These are phyloP conservation scores for Pristionchus entomophagus DNA, from an alignment of 2,888 invertebrate species.

Conservation along the genomic window DNA sequence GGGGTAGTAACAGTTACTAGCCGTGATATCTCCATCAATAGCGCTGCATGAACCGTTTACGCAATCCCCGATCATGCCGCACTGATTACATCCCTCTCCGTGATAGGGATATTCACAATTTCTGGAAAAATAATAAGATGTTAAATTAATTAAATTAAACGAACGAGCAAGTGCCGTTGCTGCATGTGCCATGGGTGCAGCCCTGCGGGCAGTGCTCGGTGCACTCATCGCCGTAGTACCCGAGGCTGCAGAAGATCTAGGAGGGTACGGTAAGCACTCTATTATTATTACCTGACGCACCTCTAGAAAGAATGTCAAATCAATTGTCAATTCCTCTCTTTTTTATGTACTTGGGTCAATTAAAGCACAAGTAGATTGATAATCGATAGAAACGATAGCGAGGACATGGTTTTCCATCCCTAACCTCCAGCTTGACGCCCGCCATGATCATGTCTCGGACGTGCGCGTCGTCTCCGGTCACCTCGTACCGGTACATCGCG, in stretches of 20 bases:
- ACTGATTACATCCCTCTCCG: neutral
- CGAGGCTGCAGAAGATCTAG: neutral
- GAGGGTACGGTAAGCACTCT: no score
- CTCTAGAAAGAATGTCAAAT: no score
- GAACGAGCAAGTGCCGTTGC: neutral
- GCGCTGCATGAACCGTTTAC: neutral
- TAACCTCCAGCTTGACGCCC: neutral
- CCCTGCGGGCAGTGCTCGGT: neutral
- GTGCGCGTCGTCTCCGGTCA: neutral
- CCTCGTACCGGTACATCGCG: neutral
- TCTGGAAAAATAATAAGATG: neutral
- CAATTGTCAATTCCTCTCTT: no score
- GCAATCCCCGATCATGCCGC: neutral
- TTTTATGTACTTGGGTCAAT: no score
- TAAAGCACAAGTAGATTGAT: no score
- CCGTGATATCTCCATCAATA: no score
- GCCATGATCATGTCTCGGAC: neutral
- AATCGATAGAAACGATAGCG: no score
- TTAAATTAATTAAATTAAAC: neutral
- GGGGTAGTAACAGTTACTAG: no score
- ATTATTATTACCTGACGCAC: neutral
- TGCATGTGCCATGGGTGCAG: neutral
- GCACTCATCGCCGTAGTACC: neutral
- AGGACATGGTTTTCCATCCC: no score
- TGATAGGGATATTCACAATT: neutral